Evolutionary conservation across 2,888 invertebrate genomes (phyloP).

Genomic region (Taphrorychus bicolor): DNA sequence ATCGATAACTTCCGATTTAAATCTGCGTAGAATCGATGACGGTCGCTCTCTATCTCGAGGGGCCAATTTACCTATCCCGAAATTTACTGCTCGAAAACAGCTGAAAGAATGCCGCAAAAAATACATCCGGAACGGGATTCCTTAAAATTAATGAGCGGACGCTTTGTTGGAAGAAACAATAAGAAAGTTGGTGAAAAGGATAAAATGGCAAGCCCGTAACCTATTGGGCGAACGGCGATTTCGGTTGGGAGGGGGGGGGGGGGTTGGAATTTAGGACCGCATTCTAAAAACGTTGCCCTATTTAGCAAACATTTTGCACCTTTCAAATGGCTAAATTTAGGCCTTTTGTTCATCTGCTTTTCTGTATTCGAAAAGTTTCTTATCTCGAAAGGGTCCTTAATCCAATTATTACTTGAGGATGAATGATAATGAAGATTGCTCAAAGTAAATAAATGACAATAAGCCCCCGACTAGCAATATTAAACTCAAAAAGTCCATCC

Average conservation of each 20-base stretch:
- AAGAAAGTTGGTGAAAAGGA: constrained; percentile 13
- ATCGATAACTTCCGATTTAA: constrained; percentile 1
- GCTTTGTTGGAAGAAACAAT: constrained; percentile 9
- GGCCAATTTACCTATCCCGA: constrained; percentile 4
- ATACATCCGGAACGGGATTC: background rate
- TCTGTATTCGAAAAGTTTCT: background rate
- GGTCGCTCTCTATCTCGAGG: background rate
- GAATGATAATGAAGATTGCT: no score
- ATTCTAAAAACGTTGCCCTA: constrained; percentile 7
- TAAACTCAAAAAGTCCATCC: no score
- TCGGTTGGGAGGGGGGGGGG: background rate
- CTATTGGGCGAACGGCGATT: background rate
- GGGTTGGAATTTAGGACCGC: background rate
- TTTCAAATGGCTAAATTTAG: constrained; percentile 5
- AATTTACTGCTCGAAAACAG: constrained; percentile 3
- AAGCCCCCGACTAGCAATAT: no score
- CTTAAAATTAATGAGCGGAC: constrained; percentile 12
- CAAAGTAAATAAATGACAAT: no score
- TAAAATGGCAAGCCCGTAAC: constrained; percentile 11
- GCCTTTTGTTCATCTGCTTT: constrained; percentile 4
- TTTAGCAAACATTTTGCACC: constrained; percentile 1
- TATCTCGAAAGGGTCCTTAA: background rate
- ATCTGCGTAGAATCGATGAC: constrained; percentile 3
- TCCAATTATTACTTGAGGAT: no score
- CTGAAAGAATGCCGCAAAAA: constrained; percentile 7